phyloP scores from a whole-genome alignment of 2,797 vertebrate species.

The Rhinogobio ventralis region DNA sequence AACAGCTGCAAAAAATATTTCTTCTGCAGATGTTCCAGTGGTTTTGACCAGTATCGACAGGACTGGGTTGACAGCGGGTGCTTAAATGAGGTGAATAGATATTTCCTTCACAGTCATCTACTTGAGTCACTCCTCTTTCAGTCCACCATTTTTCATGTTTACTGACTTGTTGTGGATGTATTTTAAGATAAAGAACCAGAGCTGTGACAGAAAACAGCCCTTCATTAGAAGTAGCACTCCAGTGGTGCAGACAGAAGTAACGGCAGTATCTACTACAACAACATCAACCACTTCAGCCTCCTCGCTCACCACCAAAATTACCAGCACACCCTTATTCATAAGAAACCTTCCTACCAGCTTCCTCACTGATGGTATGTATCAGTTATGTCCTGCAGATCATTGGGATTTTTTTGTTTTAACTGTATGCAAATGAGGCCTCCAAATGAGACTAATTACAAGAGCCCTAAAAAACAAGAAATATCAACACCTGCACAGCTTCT shows the following conservation, averaged over 20 bases:
- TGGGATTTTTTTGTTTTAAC: not conserved
- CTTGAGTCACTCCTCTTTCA: not conserved
- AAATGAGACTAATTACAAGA: not conserved
- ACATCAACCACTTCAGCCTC: slow-evolving; percentile 68
- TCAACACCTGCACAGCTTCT: not conserved
- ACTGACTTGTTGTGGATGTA: not conserved
- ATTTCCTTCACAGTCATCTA: not conserved
- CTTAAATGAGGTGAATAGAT: slow-evolving; percentile 85
- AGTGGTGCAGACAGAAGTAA: slow-evolving; percentile 65
- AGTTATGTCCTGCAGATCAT: not conserved
- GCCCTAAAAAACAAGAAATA: not conserved
- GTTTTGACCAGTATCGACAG: slow-evolving; percentile 94
- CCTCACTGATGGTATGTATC: slow-evolving; percentile 80
- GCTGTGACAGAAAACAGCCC: slow-evolving; percentile 74
- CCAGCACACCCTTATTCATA: slow-evolving; percentile 67
- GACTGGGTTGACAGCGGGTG: slow-evolving; percentile 96
- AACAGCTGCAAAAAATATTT: slow-evolving; percentile 16
- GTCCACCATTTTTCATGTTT: not conserved
- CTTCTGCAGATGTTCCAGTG: slow-evolving; percentile 91
- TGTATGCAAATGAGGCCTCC: not conserved
- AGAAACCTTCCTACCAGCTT: slow-evolving; percentile 78
- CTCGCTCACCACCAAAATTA: slow-evolving; percentile 66
- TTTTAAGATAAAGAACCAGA: slow-evolving; percentile 83
- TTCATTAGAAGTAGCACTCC: slow-evolving; percentile 71
- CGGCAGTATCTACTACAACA: slow-evolving; percentile 70